Evolutionary conservation across 2,888 invertebrate species (phyloP).

Genomic region (Nyleta sp.): DNA sequence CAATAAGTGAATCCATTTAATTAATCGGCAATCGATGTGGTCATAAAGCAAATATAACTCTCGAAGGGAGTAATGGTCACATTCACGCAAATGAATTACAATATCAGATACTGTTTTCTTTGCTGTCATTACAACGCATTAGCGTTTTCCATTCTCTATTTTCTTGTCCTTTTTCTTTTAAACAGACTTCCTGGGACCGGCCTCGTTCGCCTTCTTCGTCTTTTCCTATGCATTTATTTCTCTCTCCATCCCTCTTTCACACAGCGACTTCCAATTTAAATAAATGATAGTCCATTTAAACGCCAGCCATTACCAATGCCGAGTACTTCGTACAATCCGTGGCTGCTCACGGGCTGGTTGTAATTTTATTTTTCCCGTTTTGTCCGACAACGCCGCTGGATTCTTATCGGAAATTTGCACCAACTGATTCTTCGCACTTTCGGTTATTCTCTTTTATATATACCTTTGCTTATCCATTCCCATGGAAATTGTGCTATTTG

Average conservation of each 20-base stretch:
- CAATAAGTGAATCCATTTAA: conserved; percentile 19
- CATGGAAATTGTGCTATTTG: not conserved
- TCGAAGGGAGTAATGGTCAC: conserved; percentile 27
- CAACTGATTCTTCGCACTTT: conserved; percentile 51
- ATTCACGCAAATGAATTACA: conserved; percentile 42
- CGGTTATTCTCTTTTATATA: conserved; percentile 35
- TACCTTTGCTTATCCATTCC: conserved; percentile 29
- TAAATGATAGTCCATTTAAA: conserved; percentile 78
- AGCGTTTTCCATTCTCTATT: conserved; percentile 43
- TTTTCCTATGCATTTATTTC: conserved; percentile 37
- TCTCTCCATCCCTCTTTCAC: conserved; percentile 36
- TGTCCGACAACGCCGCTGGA: conserved; percentile 69
- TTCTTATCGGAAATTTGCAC: conserved; percentile 78
- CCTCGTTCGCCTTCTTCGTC: conserved; percentile 15
- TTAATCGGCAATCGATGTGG: conserved; percentile 5
- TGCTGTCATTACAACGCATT: conserved; percentile 56
- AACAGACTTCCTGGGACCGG: conserved; percentile 28
- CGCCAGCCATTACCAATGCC: conserved; percentile 75
- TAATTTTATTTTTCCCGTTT: conserved; percentile 75
- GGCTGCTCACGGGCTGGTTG: conserved; percentile 65
- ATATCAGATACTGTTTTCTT: conserved; percentile 50
- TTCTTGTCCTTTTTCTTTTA: conserved; percentile 44
- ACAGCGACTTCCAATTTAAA: conserved; percentile 75
- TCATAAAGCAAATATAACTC: conserved; percentile 7
- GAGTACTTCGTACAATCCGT: conserved; percentile 68